Percentiles rank a stretch among this genome's conserved stretches.
Evolutionary conservation across 2,113 vertebrate genomes (phyloP).

Genomic region (Tachysurus fulvidraco): DNA sequence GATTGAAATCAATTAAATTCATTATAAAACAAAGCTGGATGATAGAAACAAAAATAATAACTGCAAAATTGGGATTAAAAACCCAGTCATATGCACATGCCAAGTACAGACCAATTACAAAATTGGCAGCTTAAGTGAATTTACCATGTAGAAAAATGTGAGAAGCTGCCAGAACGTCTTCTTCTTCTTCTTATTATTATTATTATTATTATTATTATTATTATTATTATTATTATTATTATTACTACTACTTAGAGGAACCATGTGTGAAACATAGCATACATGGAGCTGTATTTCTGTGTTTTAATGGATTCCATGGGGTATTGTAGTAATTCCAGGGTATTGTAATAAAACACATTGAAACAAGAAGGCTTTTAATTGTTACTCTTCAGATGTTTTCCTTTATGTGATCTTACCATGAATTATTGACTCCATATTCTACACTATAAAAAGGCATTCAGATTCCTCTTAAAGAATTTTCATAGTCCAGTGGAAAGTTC

Average conservation of each 20-base stretch:
- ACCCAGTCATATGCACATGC: not conserved
- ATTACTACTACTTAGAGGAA: not conserved
- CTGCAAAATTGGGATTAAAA: not conserved
- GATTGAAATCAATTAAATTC: no score
- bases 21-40: no score
- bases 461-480: slow-evolving; percentile 28
- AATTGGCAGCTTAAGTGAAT: not conserved
- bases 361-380: not conserved
- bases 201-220: no score
- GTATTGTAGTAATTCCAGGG: no score
- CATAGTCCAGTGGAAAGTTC: slow-evolving; percentile 48
- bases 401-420: not conserved
- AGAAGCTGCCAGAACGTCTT: not conserved
- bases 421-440: not conserved
- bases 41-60: not conserved
- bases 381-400: not conserved
- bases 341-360: not conserved
- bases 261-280: not conserved
- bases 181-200: not conserved
- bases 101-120: not conserved
- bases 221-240: no score
- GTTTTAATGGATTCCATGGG: no score
- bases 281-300: not conserved
- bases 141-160: not conserved
- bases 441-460: not conserved